These are phyloP conservation scores for Ciconia maguari DNA, from an alignment of 2,113 vertebrate genomes.

Conservation along the genomic window DNA sequence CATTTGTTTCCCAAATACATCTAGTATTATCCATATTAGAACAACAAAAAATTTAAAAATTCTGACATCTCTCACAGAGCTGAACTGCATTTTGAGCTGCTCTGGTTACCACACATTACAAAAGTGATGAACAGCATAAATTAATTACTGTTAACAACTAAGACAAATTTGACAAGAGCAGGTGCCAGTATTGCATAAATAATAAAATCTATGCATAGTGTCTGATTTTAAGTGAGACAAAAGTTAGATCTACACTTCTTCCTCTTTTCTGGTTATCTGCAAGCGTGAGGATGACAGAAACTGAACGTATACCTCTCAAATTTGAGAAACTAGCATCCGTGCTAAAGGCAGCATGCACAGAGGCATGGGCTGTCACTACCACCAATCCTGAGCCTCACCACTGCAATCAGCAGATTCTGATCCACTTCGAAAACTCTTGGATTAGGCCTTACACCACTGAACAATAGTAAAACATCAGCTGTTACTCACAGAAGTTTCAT, in stretches of 20 bases:
- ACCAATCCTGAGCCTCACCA: neutral
- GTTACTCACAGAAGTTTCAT: neutral
- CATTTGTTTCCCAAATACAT: neutral
- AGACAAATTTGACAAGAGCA: neutral
- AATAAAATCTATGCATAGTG: neutral
- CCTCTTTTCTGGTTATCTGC: neutral
- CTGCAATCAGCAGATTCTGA: neutral
- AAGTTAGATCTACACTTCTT: neutral
- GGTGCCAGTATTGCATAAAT: neutral
- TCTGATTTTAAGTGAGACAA: neutral
- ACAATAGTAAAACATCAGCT: neutral
- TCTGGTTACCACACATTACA: neutral
- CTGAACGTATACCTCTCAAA: neutral
- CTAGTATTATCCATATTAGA: neutral
- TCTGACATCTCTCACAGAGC: neutral
- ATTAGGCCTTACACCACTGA: neutral
- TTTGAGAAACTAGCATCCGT: rapidly evolving
- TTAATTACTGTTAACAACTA: neutral
- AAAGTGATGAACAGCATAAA: neutral
- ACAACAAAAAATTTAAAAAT: neutral
- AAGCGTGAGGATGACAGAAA: neutral
- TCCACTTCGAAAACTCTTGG: neutral
- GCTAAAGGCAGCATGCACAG: neutral
- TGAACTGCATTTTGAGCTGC: neutral
- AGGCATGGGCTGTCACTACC: neutral